Base-by-base conservation (phyloP, 1,140 invertebrate species). In the Nasonia vitripennis region DNA sequence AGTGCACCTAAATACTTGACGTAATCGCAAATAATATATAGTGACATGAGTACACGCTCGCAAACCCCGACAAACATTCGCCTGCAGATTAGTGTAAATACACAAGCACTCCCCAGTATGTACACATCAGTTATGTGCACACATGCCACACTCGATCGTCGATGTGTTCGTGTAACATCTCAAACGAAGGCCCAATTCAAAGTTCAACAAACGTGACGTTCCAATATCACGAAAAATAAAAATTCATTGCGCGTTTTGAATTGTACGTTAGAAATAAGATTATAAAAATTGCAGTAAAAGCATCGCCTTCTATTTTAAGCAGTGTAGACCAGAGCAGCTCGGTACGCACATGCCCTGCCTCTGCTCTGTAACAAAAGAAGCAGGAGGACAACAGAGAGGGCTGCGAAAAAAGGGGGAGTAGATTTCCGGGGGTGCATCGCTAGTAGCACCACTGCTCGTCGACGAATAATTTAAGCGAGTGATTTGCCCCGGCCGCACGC, bases 381-480 rank as follows among this genome's bases (percentile, higher is more conserved):
- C 6, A 41, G 27, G 20, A 41, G 17, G 73, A 74, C 17, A 20
- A 74, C 17, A 20, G 27, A 74, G 73, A 45, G 73, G 4, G 17
- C 23, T 27, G n/a, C 37, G 37, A 70, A 81, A 73, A 79, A 68
- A 23, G 14, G 5, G 55, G 20, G 12, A 41, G 45, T 11, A 2
- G 51, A 87, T 37, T 6, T 87, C 84, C 83, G 87, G 87, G 85
- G 87, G 89, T 88, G 89, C 89, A 87, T 89, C 87, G 88, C 88
- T 87, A 89, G 89, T 90, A 68, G 67, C 9, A 68, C 20, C 88
- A 88, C 88, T 82, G 86, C 80, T 74, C 84, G 78, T 84, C 87
- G 87, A 87, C 88, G 89, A 90, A 91, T 91, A 91, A 91, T 91
- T 91, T 91, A 90, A 90, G 88, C 89, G 90, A 89, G 88, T 87